These are phyloP conservation scores for Masticophis lateralis DNA, from an alignment of 2,797 vertebrate genomes.

Conservation along the genomic window DNA sequence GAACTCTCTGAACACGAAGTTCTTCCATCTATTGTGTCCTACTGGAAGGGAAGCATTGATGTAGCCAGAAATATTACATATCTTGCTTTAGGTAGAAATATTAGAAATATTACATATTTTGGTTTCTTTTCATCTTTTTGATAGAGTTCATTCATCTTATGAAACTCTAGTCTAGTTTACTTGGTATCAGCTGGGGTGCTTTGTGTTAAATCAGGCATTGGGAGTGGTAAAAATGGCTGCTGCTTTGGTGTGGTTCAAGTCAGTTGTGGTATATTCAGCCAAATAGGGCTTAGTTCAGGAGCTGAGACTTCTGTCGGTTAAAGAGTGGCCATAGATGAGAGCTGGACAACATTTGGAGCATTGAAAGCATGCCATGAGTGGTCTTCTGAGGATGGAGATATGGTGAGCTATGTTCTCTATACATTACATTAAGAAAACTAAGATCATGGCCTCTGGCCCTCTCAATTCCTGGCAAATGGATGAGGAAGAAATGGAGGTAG, in stretches of 20 bases:
- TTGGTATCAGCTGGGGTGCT: background rate
- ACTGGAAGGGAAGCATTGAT: background rate
- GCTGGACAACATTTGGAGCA: background rate
- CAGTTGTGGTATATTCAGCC: background rate
- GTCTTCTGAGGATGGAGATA: background rate
- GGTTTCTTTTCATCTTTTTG: background rate
- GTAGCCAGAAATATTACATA: background rate
- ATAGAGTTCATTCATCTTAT: background rate
- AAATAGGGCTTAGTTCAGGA: background rate
- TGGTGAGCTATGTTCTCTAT: background rate
- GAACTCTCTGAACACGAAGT: background rate
- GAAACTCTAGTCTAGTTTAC: background rate
- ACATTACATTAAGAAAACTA: too few relatives aligned
- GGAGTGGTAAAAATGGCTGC: background rate
- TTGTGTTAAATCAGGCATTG: background rate
- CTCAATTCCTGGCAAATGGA: too few relatives aligned
- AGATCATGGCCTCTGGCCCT: too few relatives aligned
- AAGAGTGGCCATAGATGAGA: background rate
- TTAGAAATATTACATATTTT: background rate
- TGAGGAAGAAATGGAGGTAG: too few relatives aligned
- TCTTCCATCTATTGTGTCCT: background rate
- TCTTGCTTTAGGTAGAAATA: background rate
- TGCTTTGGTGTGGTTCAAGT: background rate
- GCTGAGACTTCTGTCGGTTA: background rate
- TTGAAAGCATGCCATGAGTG: background rate